Conservation (phyloP, 2,113 vertebrate genomes). For the Phylloscopus trochilus region DNA sequence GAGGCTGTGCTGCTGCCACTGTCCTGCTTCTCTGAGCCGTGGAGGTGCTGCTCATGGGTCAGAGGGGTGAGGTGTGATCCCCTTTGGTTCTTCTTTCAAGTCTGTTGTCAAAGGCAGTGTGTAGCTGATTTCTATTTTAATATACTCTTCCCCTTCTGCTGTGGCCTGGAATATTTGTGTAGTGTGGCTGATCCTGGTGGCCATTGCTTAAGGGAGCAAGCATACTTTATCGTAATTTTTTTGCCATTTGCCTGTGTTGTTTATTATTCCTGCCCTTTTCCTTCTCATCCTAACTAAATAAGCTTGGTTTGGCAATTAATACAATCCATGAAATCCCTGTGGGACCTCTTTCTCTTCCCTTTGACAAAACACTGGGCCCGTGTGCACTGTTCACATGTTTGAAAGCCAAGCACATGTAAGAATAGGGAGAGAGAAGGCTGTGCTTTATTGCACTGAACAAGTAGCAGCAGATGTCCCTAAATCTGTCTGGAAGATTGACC, state of each 20-base stretch:
- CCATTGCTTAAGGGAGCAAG: background rate
- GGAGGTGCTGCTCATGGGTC: background rate
- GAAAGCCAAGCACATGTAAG: background rate
- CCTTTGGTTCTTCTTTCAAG: background rate
- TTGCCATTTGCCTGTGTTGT: background rate
- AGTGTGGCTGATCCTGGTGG: background rate
- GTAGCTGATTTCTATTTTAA: background rate
- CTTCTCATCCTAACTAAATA: conserved; percentile 16
- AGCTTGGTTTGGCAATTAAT: conserved; percentile 12
- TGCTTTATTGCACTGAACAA: background rate
- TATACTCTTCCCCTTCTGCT: background rate
- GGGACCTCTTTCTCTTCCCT: background rate
- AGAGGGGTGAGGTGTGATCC: background rate
- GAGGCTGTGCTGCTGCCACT: background rate
- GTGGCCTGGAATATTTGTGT: background rate
- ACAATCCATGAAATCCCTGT: background rate
- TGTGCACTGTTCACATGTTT: background rate
- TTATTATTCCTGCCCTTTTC: background rate
- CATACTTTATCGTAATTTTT: background rate
- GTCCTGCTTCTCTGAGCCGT: background rate
- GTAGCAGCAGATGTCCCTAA: background rate
- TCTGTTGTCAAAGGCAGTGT: background rate
- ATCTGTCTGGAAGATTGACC: background rate
- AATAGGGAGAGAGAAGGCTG: background rate
- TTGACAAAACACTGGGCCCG: background rate